Evolutionary conservation across 2,888 invertebrate species (phyloP).

Genomic region (Melangyna quadrimaculata): DNA sequence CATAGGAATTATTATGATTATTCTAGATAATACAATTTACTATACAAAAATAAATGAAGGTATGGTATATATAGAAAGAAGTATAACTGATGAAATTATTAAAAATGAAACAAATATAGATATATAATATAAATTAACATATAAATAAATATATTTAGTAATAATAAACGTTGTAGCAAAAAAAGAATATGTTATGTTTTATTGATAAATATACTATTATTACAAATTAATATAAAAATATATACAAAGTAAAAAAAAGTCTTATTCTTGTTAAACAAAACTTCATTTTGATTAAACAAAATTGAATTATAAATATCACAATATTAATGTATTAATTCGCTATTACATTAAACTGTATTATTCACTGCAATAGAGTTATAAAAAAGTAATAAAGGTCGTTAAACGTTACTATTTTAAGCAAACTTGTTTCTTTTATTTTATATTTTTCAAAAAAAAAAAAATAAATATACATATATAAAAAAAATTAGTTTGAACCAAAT

Average conservation of each 20-base stretch:
- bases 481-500: conserved; percentile 27
- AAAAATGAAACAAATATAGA: conserved; percentile 54
- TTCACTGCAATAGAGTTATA: conserved; percentile 61
- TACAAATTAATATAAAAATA: conserved; percentile 38
- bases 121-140: conserved; percentile 57
- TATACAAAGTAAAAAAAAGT: conserved; percentile 43
- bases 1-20: conserved; percentile 62
- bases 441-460: conserved; percentile 44
- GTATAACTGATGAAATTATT: conserved; percentile 52
- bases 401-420: conserved; percentile 53
- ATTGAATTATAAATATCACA: conserved; percentile 41
- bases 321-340: conserved; percentile 59
- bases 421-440: conserved; percentile 58
- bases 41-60: conserved; percentile 34
- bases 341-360: conserved; percentile 59
- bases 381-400: conserved; percentile 44
- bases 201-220: conserved; percentile 56
- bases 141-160: conserved; percentile 75
- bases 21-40: conserved; percentile 57
- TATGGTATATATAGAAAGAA: conserved; percentile 53
- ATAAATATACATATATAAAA: conserved; percentile 33
- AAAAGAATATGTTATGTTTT: conserved; percentile 69
- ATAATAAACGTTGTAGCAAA: conserved; percentile 77
- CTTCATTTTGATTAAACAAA: conserved; percentile 41
- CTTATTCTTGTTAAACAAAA: conserved; percentile 69